Evolutionary conservation across 1,140 invertebrate genomes (phyloP).

Genomic region (Heliconius hewitsoni): DNA sequence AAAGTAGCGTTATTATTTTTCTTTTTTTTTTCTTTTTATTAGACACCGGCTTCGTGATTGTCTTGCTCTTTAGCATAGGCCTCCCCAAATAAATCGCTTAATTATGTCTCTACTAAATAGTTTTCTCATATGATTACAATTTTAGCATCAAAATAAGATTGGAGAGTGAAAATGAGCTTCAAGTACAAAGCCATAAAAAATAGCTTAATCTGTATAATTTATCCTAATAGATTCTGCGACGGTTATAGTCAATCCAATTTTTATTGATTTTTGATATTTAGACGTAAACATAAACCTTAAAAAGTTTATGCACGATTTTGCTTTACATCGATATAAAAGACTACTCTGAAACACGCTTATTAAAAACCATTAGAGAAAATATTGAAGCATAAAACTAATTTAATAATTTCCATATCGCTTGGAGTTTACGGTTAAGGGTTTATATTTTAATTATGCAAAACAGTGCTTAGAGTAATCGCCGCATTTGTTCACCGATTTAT

Average conservation of each 20-base stretch:
- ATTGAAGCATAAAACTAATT: constrained; percentile 34
- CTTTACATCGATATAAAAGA: neutral
- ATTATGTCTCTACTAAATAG: constrained; percentile 25
- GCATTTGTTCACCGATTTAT: constrained; percentile 30
- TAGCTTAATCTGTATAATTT: too few relatives aligned
- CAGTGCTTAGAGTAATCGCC: constrained; percentile 24
- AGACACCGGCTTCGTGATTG: too few relatives aligned
- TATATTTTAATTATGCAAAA: constrained; percentile 40
- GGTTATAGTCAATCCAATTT: too few relatives aligned
- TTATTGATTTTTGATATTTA: neutral
- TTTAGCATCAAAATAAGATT: neutral
- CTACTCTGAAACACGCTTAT: constrained; percentile 28
- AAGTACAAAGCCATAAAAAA: too few relatives aligned
- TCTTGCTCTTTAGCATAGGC: too few relatives aligned
- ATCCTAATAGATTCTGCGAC: too few relatives aligned
- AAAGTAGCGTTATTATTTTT: too few relatives aligned
- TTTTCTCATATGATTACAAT: constrained; percentile 3
- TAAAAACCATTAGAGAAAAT: constrained; percentile 37
- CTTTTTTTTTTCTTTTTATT: too few relatives aligned
- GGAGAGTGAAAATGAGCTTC: neutral
- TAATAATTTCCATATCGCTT: constrained; percentile 35
- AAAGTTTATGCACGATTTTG: neutral
- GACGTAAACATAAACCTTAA: neutral
- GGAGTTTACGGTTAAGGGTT: constrained; percentile 32
- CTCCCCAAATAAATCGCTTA: too few relatives aligned